A percentile compares a stretch with the other conserved stretches of the same genome.
phyloP scores from a whole-genome alignment of 2,797 vertebrate genomes.

The Ctenopoma multispine region DNA sequence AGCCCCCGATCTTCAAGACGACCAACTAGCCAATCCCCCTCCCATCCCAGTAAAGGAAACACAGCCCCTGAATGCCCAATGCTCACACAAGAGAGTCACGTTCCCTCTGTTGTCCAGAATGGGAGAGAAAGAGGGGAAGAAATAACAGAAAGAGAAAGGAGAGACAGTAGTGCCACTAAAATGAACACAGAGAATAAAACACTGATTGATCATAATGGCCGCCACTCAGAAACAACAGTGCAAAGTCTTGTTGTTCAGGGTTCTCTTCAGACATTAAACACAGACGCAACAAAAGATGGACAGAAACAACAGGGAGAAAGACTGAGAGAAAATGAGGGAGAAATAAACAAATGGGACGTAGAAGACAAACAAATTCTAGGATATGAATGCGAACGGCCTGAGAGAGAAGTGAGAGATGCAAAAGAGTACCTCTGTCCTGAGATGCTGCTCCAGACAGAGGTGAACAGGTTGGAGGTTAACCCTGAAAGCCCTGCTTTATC shows the following conservation, averaged over 20 bases:
- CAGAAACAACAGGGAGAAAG: slow-evolving; percentile 35
- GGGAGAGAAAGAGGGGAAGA: slow-evolving; percentile 74
- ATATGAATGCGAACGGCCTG: slow-evolving; percentile 42
- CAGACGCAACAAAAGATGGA: slow-evolving; percentile 11
- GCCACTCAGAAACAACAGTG: slow-evolving; percentile 45
- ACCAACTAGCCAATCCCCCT: slow-evolving; percentile 58
- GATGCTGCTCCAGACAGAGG: slow-evolving; percentile 28
- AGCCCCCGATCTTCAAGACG: slow-evolving; percentile 86
- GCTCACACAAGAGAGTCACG: slow-evolving; percentile 59
- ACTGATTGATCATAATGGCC: slow-evolving; percentile 50
- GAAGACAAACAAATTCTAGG: slow-evolving; percentile 31
- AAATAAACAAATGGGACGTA: slow-evolving; percentile 16
- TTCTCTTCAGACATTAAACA: slow-evolving; percentile 39
- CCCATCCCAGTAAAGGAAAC: slow-evolving; percentile 37
- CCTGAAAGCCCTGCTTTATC: slow-evolving; percentile 25
- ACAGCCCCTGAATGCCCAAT: slow-evolving; percentile 58
- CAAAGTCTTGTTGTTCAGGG: slow-evolving; percentile 33
- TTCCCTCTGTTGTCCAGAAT: slow-evolving; percentile 78
- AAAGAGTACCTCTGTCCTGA: slow-evolving; percentile 14
- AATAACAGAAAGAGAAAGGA: slow-evolving; percentile 34
- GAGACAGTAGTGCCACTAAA: slow-evolving; percentile 24
- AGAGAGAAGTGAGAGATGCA: slow-evolving; percentile 19
- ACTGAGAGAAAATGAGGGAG: slow-evolving; percentile 29
- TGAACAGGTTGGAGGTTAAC: slow-evolving; percentile 16
- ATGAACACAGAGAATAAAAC: slow-evolving; percentile 54